Base-by-base conservation (phyloP, 2,113 vertebrate genomes). In the Excalfactoria chinensis region DNA sequence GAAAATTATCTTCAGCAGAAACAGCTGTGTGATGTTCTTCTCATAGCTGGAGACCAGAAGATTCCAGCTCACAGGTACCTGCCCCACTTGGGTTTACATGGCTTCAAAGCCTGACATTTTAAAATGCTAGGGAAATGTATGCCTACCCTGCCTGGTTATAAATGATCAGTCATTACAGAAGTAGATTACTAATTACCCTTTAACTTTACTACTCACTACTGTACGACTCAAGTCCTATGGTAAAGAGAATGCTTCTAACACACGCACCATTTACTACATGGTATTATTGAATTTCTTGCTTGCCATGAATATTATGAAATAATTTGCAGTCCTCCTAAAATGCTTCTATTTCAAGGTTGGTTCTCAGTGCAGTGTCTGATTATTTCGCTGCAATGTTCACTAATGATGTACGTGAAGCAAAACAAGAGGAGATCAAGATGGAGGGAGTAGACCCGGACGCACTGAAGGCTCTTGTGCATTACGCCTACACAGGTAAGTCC, bases 341-440 rank as follows among this genome's bases (percentile, higher is more conserved):
- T 6, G 19, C 74, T 92, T 71, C 60, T 78, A 3, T 96, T 97
- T 96, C 16, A 97, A 99, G 99, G 96, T 90, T 99, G 94, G 99
- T 99, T 85, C 98, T 99, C 73, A 99, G 99, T 12, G 98, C 99
- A 5, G 99, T 98, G 48, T 99, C 99, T 1, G 99, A 99, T 97
- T 99, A 99, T 91, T 99, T 99, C 96, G 99, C 99, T 70, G 99
- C 99, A 7, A 99, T 99, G 99, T 99, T 99, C 97, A 99, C 99
- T 91, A 99, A 97, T 32, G 99, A 99, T 5, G 98, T 99, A 68
- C 97, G 98, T 70, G 99, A 99, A 93, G 99, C 99, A 0, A 99
- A 98, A 96, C 98, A 99, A 96, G 98, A 99, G 93, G 99, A 99
- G 97, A 98, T 99, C 96, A 99, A 98, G 96, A 99, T 99, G 98